These are phyloP conservation scores for Cristatella mucedo DNA, from an alignment of 2,888 invertebrate genomes.

Conservation along the genomic window DNA sequence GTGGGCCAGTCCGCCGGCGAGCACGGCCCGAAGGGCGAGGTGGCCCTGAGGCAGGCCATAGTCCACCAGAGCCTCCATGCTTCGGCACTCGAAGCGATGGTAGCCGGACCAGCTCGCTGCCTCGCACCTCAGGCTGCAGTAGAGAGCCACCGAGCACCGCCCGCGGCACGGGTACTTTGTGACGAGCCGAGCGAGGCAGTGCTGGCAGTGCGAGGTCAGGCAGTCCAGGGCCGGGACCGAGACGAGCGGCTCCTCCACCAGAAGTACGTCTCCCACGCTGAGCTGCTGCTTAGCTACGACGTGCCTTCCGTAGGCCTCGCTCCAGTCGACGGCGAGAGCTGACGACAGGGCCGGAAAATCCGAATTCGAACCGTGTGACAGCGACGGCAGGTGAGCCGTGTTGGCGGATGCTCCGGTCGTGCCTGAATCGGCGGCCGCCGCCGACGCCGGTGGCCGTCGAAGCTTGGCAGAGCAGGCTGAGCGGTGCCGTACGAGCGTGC, in stretches of 20 bases:
- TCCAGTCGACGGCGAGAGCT: slow-evolving; percentile 2
- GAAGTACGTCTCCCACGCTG: slow-evolving; percentile 52
- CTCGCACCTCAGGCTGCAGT: slow-evolving; percentile 30
- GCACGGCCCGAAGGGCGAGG: slow-evolving; percentile 44
- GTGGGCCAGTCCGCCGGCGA: slow-evolving; percentile 11
- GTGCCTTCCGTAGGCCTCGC: slow-evolving; percentile 31
- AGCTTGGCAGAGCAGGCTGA: no score
- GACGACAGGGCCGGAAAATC: slow-evolving; percentile 12
- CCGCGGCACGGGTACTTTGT: slow-evolving; percentile 17
- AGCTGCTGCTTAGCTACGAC: slow-evolving; percentile 16
- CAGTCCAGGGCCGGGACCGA: slow-evolving; percentile 51
- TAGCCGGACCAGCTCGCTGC: slow-evolving; percentile 25
- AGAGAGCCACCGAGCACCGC: slow-evolving; percentile 33
- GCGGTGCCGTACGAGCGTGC: no score
- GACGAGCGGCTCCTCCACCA: slow-evolving; percentile 60
- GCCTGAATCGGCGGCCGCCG: no score
- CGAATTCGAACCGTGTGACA: no score
- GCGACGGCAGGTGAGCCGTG: no score
- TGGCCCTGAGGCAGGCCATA: slow-evolving; percentile 50
- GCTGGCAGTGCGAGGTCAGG: slow-evolving; percentile 48
- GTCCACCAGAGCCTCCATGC: slow-evolving; percentile 50
- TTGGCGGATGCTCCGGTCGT: no score
- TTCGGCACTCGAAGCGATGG: slow-evolving; percentile 49
- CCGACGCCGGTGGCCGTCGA: no score
- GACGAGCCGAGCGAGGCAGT: slow-evolving; percentile 48